These are phyloP conservation scores for Choloepus hoffmanni DNA, from an alignment of 2,113 vertebrate genomes.

Conservation along the genomic window DNA sequence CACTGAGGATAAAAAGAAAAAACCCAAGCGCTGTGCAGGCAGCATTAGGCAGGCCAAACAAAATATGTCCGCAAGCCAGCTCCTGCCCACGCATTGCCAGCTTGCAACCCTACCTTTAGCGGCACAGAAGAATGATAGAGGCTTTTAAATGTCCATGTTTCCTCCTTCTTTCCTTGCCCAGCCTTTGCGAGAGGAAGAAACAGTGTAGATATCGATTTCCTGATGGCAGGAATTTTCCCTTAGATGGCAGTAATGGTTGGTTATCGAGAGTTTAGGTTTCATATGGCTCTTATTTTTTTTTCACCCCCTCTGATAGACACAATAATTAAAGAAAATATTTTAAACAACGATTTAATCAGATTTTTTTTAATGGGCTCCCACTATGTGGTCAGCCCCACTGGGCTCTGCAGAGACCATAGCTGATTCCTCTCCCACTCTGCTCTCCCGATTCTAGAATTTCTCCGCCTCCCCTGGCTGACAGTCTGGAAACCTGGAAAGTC, in stretches of 20 bases:
- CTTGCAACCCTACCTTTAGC: slow-evolving; percentile 49
- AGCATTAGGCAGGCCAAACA: slow-evolving; percentile 62
- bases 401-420: background rate
- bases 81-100: background rate
- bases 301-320: background rate
- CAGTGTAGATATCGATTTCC: slow-evolving; percentile 2
- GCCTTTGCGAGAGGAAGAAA: slow-evolving; percentile 34
- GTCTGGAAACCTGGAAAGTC: background rate
- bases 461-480: background rate
- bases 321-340: slow-evolving; percentile 46
- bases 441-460: slow-evolving; percentile 5
- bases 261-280: slow-evolving; percentile 31
- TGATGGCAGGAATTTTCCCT: slow-evolving; percentile 14
- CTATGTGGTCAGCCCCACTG: background rate
- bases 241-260: slow-evolving; percentile 8
- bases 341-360: background rate
- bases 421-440: background rate
- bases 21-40: slow-evolving; percentile 16
- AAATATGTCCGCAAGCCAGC: slow-evolving; percentile 61
- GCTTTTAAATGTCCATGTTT: slow-evolving; percentile 3
- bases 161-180: slow-evolving; percentile 53
- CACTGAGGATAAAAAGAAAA: background rate
- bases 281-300: background rate
- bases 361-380: background rate
- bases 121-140: slow-evolving; percentile 12